Conservation (phyloP, 2,888 invertebrate genomes). For the Amblyjoppa fuscipennis region DNA sequence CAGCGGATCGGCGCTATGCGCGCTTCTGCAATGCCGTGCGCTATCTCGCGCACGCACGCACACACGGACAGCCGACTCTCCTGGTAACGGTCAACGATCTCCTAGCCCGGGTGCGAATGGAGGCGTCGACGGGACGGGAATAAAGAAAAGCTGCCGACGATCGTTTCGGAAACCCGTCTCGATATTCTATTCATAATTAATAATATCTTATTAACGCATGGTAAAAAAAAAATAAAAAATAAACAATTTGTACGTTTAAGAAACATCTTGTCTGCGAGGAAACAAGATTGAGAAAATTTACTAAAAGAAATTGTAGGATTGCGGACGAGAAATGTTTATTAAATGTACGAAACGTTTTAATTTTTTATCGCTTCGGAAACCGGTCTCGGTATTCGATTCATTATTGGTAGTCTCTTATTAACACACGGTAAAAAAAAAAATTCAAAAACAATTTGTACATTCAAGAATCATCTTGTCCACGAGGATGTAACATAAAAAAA, state of each 20-base stretch:
- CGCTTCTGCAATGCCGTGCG: slow-evolving; percentile 42
- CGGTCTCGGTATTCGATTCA: too few species aligned
- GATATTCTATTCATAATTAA: background rate
- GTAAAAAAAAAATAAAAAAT: too few species aligned
- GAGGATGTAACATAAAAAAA: too few species aligned
- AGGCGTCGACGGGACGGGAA: slow-evolving; percentile 46
- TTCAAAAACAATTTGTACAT: too few species aligned
- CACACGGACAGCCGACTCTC: slow-evolving; percentile 48
- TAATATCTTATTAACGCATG: background rate
- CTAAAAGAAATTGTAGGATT: too few species aligned
- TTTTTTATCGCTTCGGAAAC: too few species aligned
- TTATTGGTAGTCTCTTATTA: too few species aligned
- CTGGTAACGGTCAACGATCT: slow-evolving; percentile 80
- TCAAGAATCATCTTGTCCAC: too few species aligned
- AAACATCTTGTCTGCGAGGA: background rate
- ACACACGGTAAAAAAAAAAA: too few species aligned
- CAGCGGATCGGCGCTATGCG: slow-evolving; percentile 50
- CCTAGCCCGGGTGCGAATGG: slow-evolving; percentile 74
- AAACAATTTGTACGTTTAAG: too few species aligned
- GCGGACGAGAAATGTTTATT: too few species aligned
- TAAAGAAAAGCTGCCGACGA: background rate
- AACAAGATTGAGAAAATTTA: too few species aligned
- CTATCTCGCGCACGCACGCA: slow-evolving; percentile 25
- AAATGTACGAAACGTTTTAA: background rate
- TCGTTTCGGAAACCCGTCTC: background rate